phyloP scores from a whole-genome alignment of 2,113 vertebrate genomes.

The Lasiurus borealis region DNA sequence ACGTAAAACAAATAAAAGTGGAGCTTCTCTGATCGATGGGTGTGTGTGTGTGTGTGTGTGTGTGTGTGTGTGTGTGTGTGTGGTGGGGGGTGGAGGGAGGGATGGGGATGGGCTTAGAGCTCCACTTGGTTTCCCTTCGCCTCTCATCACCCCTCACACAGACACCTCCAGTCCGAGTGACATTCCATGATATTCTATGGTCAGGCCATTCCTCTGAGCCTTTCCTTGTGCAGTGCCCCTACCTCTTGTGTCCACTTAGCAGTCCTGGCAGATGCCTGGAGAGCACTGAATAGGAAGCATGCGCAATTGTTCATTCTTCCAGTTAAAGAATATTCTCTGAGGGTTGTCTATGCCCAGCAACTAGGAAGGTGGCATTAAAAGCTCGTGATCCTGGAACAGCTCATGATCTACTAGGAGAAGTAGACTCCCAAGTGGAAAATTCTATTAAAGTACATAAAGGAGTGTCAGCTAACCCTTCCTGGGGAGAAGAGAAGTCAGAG shows the following conservation, averaged over 20 bases:
- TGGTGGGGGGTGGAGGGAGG: too few species aligned
- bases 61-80: too few species aligned
- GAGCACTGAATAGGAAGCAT: not conserved
- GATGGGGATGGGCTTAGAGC: too few species aligned
- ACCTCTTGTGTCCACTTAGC: not conserved
- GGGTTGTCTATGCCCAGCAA: not conserved
- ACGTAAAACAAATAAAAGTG: not conserved
- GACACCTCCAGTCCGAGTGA: not conserved
- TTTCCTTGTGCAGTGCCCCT: not conserved
- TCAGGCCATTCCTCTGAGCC: not conserved
- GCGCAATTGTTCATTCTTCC: not conserved
- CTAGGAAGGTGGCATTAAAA: not conserved
- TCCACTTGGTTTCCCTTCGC: fast-evolving
- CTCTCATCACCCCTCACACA: fast-evolving
- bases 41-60: too few species aligned
- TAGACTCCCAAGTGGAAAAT: not conserved
- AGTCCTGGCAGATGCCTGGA: not conserved
- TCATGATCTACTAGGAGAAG: not conserved
- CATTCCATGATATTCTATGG: fast-evolving
- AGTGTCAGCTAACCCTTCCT: not conserved
- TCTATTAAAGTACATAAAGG: not conserved
- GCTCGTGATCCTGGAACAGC: not conserved
- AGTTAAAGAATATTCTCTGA: not conserved
- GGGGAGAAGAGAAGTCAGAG: not conserved
- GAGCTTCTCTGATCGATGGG: not conserved